Evolutionary conservation across 2,797 vertebrate genomes (phyloP).

Genomic region (Buceros bicornis): DNA sequence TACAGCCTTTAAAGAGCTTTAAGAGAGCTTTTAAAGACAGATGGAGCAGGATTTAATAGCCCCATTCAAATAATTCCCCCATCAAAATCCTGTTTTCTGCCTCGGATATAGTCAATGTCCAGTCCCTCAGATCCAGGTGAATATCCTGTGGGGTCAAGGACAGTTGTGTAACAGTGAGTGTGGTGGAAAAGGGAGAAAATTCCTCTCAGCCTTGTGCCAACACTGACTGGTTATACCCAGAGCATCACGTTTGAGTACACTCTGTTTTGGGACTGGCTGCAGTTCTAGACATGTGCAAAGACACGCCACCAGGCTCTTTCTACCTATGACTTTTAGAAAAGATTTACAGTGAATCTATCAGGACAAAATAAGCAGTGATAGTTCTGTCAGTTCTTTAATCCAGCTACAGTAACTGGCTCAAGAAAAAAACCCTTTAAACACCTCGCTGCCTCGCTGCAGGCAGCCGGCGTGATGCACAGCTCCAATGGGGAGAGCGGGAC

Average conservation of each 20-base stretch:
- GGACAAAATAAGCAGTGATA: neutral
- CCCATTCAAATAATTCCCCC: neutral
- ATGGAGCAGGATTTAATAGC: neutral
- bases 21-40: neutral
- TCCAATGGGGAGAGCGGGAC: fast-evolving
- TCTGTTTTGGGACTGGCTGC: neutral
- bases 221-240: neutral
- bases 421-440: neutral
- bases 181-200: neutral
- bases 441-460: neutral
- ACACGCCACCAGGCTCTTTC: neutral
- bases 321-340: neutral
- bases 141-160: neutral
- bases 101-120: neutral
- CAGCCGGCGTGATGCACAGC: neutral
- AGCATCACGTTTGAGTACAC: fast-evolving
- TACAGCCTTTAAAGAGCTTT: neutral
- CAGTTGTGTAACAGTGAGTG: neutral
- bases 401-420: neutral
- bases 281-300: neutral
- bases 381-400: conserved; percentile 30
- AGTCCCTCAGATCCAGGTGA: neutral
- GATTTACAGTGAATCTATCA: neutral
- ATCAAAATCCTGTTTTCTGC: neutral
- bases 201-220: neutral